A percentile compares a stretch with the other conserved stretches of the same genome.
These are phyloP conservation scores for Scrobipalpa costella DNA, from an alignment of 2,888 invertebrate species.

Conservation along the genomic window DNA sequence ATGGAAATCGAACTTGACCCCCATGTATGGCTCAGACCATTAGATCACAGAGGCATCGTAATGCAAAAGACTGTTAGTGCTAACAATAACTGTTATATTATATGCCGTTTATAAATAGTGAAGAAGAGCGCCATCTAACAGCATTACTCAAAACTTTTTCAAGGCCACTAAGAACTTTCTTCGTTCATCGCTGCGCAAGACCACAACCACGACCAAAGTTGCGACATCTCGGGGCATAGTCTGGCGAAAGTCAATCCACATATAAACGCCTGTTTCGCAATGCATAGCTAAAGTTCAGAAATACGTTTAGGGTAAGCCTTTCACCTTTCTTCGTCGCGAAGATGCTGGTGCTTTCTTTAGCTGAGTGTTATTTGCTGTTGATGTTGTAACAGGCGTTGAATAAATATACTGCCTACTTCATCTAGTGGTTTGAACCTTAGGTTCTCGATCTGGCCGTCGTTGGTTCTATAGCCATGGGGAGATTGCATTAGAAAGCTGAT, in stretches of 20 bases:
- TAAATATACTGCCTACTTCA: neutral
- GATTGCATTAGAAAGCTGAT: no score
- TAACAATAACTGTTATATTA: no score
- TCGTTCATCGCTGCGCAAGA: neutral
- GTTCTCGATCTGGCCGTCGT: no score
- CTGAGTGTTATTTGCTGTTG: neutral
- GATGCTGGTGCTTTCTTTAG: neutral
- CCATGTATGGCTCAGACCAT: no score
- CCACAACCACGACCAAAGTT: no score
- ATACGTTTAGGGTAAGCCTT: neutral
- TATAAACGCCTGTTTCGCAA: neutral
- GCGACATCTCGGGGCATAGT: neutral
- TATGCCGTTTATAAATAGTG: neutral
- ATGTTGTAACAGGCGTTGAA: neutral
- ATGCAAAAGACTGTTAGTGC: no score
- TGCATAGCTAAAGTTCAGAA: neutral
- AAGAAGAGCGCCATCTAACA: neutral
- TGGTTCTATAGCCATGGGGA: no score
- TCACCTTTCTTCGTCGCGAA: conserved; percentile 16
- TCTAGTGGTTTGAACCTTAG: no score
- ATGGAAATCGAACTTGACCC: no score
- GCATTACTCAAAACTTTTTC: neutral
- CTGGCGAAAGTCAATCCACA: no score
- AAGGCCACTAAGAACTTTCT: neutral
- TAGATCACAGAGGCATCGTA: no score